Base-by-base conservation (phyloP, 2,113 vertebrate species). In the Baryphthengus martii region DNA sequence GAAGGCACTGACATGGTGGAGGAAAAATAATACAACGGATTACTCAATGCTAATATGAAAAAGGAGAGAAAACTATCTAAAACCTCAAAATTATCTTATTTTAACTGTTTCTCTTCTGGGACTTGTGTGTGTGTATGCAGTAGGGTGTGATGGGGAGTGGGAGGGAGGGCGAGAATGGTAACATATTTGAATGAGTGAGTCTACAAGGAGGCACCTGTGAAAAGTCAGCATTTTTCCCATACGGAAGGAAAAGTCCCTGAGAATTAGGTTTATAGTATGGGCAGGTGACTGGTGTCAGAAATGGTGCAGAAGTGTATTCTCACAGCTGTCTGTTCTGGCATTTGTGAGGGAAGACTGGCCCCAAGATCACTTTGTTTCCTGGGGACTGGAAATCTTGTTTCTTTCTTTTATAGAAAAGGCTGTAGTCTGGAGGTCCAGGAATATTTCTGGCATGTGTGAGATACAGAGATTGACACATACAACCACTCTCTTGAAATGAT, bases 121-220 rank as follows among this genome's bases (percentile, higher is more conserved):
- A 39, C 9, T 4, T 10, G 3, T 18, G 29, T 17, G 16, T n/a
- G 4, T 3, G 0, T 44, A 40, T 3, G 11, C 21, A 61, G 6
- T 5, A 81, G 18, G 17, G 13, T 75, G 12, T 37, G 72, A 74
- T 19, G 5, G 25, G n/a, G 19, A 84, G 10, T 11, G 1, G 1
- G 7, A 7, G 5, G 10, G 19, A 80, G 23, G 23, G 26, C 0
- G 3, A 52, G 16, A 11, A 53, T 56, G 4, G 31, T 40, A 59
- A 79, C 15, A 7, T 1, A 1, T 15, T 10, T 52, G 25, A 71
- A 56, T 61, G 31, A 68, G 14, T 40, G 37, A 62, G 11, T 40
- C 24, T 56, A 45, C 52, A 19, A 65, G 20, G 19, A 71, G 7
- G 14, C 29, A 79, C 37, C 56, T 65, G 11, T 28, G 33, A 33